Percentiles rank a stretch among this genome's conserved stretches.
Conservation (phyloP, 2,797 vertebrate species). For the Fistularia tabacaria region DNA sequence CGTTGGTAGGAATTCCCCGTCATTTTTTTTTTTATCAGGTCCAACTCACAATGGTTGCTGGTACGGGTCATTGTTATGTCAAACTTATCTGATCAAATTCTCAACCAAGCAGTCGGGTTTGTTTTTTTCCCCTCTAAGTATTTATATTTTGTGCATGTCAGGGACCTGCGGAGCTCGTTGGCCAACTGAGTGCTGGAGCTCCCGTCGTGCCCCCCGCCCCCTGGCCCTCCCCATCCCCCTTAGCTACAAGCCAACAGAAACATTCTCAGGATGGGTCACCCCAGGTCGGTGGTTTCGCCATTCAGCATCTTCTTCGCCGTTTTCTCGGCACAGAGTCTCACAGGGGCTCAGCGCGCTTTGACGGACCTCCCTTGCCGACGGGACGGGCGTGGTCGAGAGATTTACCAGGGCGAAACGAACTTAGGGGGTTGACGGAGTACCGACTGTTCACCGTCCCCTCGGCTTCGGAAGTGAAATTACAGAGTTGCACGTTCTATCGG, state of each 20-base stretch:
- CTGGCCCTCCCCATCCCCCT: no score
- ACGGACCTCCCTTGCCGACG: no score
- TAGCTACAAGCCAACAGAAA: conserved; percentile 34
- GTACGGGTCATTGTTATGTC: no score
- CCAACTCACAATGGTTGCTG: no score
- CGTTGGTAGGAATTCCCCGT: no score
- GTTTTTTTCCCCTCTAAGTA: background rate
- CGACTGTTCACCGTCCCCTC: conserved; percentile 1
- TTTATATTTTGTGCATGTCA: conserved; percentile 2
- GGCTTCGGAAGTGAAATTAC: conserved; percentile 13
- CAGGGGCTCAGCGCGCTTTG: no score
- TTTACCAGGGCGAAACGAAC: conserved; percentile 14
- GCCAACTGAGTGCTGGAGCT: no score
- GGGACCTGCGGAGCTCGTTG: conserved; percentile 14
- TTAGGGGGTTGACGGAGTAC: conserved; percentile 11
- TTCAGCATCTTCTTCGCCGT: conserved; percentile 25
- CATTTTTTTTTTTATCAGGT: no score
- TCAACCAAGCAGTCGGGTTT: no score
- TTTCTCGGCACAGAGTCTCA: background rate
- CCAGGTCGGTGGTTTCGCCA: conserved; percentile 23
- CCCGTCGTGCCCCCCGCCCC: conserved; percentile 5
- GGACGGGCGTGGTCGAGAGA: background rate
- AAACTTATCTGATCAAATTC: no score
- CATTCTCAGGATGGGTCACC: conserved; percentile 40
- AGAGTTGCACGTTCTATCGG: conserved; percentile 18